These are phyloP conservation scores for Diaphora mendica DNA, from an alignment of 2,888 invertebrate species.

Conservation along the genomic window DNA sequence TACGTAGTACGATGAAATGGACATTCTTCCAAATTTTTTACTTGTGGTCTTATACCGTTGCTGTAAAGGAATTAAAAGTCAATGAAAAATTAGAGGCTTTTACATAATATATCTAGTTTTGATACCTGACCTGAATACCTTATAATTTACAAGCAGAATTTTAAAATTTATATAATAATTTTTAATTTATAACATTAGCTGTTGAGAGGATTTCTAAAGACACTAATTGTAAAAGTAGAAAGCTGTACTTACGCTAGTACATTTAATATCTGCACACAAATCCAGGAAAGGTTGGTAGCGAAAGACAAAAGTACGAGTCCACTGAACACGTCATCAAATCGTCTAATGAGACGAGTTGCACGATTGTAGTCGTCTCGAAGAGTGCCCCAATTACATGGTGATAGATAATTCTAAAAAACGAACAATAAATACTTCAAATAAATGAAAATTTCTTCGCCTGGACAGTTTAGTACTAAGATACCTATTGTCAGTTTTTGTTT, in stretches of 20 bases:
- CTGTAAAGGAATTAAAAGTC: not conserved
- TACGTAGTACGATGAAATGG: slow-evolving; percentile 17
- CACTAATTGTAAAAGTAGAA: not conserved
- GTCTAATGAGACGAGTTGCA: slow-evolving; percentile 84
- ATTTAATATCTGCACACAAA: slow-evolving; percentile 89
- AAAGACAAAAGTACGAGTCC: slow-evolving; percentile 87
- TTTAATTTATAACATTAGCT: not conserved
- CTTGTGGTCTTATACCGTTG: slow-evolving; percentile 6
- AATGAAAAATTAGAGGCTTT: no score
- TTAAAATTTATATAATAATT: no score
- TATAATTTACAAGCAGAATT: no score
- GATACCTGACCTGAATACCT: no score
- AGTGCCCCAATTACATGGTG: not conserved
- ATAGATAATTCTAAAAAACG: slow-evolving; percentile 53
- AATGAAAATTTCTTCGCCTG: not conserved
- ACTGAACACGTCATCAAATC: slow-evolving; percentile 87
- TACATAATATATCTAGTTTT: no score
- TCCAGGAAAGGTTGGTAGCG: slow-evolving; percentile 89
- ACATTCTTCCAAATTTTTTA: slow-evolving; percentile 10
- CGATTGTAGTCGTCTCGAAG: slow-evolving; percentile 88
- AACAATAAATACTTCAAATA: not conserved
- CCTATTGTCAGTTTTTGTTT: no score
- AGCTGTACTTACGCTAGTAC: slow-evolving; percentile 85
- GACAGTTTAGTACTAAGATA: not conserved
- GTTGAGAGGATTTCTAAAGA: not conserved